phyloP scores from a whole-genome alignment of 2,113 vertebrate species.

The Hipposideros armiger region DNA sequence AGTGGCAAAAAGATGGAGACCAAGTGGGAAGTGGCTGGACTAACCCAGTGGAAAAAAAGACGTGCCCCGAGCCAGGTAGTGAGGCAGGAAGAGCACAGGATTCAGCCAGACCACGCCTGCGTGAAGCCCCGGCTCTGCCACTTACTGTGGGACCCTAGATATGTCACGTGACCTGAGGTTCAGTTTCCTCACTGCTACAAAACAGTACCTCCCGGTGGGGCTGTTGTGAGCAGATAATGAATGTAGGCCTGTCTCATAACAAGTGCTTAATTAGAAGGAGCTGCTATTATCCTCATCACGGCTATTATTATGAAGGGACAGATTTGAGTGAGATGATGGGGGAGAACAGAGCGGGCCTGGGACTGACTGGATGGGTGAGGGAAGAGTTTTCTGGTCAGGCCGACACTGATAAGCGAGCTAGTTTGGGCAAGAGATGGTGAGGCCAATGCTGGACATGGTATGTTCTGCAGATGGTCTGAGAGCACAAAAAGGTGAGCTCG shows the following conservation, averaged over 20 bases:
- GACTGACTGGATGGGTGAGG: neutral
- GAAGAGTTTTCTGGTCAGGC: neutral
- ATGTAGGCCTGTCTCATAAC: constrained; percentile 20
- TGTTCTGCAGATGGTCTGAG: neutral
- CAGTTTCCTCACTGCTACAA: constrained; percentile 22
- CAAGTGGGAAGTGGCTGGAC: neutral
- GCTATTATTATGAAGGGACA: constrained; percentile 58
- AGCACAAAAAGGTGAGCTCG: neutral
- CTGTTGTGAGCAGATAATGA: neutral
- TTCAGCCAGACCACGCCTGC: neutral
- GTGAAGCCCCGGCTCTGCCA: neutral
- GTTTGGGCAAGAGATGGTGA: neutral
- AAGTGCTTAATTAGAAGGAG: constrained; percentile 64
- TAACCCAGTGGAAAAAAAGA: neutral
- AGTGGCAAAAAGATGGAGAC: neutral
- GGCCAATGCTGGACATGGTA: neutral
- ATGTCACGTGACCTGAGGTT: neutral
- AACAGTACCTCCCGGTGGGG: neutral
- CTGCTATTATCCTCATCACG: constrained; percentile 68
- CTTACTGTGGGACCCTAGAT: neutral
- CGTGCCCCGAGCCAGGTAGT: neutral
- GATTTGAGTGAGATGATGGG: neutral
- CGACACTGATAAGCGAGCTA: neutral
- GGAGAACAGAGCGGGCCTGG: neutral
- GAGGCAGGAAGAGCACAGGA: neutral